Conservation (phyloP, 92 coral and sea anemone genomes). For the Epizoanthus scotinus region DNA sequence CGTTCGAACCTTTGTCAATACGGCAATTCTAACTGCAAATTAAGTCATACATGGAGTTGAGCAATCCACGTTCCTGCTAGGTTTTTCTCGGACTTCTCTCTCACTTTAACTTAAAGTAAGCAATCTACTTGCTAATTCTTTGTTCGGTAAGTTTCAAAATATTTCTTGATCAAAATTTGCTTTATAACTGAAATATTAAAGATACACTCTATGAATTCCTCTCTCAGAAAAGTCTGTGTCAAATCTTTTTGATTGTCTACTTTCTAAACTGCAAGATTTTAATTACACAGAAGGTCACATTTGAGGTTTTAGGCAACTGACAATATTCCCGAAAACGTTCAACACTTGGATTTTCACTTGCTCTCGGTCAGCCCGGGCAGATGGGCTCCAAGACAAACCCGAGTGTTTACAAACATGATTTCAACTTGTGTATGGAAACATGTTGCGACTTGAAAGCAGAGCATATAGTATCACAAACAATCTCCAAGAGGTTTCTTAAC, state of each 20-base stretch:
- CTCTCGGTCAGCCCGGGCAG: not conserved
- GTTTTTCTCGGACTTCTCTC: not conserved
- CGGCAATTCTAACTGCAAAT: too few species aligned
- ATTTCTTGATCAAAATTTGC: not conserved
- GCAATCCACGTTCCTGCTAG: not conserved
- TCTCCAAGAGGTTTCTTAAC: constrained; percentile 32
- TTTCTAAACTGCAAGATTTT: too few species aligned
- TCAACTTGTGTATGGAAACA: constrained; percentile 15
- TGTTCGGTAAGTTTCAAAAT: not conserved
- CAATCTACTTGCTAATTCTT: not conserved
- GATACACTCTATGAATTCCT: not conserved
- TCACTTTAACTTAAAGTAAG: not conserved
- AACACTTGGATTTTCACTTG: not conserved
- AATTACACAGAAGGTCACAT: too few species aligned
- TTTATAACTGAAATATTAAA: not conserved
- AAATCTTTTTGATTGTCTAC: not conserved
- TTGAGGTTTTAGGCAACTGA: too few species aligned
- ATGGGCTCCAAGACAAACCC: not conserved
- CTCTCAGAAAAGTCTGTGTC: not conserved
- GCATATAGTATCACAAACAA: constrained; percentile 21
- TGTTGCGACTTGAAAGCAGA: constrained; percentile 28
- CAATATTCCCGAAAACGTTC: not conserved
- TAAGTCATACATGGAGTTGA: not conserved
- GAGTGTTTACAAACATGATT: constrained; percentile 24
- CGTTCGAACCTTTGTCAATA: not conserved